Conservation (phyloP, 2,113 vertebrate genomes). For the Sterrhoptilus dennistouni region DNA sequence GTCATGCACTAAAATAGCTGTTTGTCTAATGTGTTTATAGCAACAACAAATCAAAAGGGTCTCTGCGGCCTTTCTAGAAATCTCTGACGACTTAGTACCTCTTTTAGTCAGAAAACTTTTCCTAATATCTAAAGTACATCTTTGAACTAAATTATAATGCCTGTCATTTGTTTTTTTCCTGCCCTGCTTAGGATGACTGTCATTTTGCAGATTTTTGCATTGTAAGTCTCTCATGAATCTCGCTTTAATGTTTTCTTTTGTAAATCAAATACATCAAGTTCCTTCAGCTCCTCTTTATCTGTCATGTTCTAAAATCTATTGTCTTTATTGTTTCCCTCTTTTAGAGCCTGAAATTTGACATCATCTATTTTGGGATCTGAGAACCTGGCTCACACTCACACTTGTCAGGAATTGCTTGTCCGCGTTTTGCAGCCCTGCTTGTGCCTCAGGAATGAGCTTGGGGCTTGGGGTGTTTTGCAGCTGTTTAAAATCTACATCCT, state of each 20-base stretch:
- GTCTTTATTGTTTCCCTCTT: neutral
- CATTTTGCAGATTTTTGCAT: constrained; percentile 24
- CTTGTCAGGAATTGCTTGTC: neutral
- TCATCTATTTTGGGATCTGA: constrained; percentile 10
- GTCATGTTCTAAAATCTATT: constrained; percentile 21
- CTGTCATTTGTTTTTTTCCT: constrained; percentile 1
- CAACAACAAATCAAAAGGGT: constrained; percentile 3
- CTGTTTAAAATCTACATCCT: neutral
- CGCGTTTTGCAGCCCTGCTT: neutral
- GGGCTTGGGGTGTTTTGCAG: neutral
- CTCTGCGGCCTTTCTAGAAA: constrained; percentile 11
- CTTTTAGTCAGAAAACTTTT: constrained; percentile 24
- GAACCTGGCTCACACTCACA: neutral
- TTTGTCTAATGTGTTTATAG: neutral
- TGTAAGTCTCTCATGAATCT: neutral
- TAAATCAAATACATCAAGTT: constrained; percentile 32
- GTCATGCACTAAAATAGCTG: neutral
- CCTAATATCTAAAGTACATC: constrained; percentile 33
- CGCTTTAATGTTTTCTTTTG: constrained; percentile 12
- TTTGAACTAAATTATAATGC: constrained; percentile 8
- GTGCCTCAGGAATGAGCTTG: neutral
- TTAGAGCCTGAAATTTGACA: neutral
- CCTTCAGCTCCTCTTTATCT: neutral
- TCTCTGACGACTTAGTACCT: neutral
- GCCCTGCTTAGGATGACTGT: neutral